A percentile compares a stretch with the other conserved stretches of the same genome.
Conservation (phyloP, 1,140 invertebrate species). For the Eriocheir sinensis region DNA sequence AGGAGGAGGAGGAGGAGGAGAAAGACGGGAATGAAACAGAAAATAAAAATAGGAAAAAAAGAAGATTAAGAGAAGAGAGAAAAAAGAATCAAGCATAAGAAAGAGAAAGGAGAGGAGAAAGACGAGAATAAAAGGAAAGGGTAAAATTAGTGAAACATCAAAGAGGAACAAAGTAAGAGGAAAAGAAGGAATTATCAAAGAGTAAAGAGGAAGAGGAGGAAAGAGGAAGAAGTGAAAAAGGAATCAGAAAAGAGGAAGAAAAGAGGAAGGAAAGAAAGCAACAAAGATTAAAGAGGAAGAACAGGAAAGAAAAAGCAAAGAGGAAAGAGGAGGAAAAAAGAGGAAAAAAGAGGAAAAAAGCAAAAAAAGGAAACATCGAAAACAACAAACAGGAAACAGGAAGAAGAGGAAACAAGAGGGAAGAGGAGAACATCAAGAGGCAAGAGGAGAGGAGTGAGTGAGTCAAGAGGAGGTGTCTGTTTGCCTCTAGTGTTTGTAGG, state of each 20-base stretch:
- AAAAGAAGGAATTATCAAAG: not conserved
- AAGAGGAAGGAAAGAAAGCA: not conserved
- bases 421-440: no score
- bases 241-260: not conserved
- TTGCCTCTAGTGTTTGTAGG: no score
- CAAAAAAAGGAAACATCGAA: no score
- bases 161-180: not conserved
- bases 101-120: not conserved
- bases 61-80: not conserved
- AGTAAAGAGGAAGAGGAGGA: not conserved
- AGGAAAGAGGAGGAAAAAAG: not conserved
- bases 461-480: no score
- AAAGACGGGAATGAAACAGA: not conserved
- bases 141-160: not conserved
- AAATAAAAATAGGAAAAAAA: not conserved
- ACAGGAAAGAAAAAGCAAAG: not conserved
- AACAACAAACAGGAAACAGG: no score
- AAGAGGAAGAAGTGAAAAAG: not conserved
- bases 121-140: not conserved
- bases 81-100: not conserved
- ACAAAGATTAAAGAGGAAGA: not conserved
- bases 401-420: no score
- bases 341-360: not conserved
- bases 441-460: no score
- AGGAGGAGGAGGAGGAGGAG: not conserved